Evolutionary conservation across 2,888 invertebrate species (phyloP), one percentile per base, ranked within the genome.

Genomic region (Caenorhabditis sp.): DNA sequence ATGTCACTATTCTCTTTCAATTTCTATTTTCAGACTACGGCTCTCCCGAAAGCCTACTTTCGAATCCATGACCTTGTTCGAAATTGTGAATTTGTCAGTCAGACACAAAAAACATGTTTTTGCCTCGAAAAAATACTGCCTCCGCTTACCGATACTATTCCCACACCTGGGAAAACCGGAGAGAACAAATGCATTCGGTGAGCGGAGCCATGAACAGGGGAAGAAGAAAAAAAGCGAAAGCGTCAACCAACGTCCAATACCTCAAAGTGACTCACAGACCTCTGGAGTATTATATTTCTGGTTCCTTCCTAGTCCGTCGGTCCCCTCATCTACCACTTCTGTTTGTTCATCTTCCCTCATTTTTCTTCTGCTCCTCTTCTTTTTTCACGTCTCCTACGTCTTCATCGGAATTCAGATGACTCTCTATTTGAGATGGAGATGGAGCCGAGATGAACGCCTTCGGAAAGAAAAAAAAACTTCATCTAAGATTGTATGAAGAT

Each of bases 251-350:
- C 49, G 59, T n/a, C 58, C 35, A 54, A 22, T 26, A 63, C 44
- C 66, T 49, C 47, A 58, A 58, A 58, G n/a, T 70, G 80, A 74
- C 51, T 74, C 80, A 72, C 28, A 41, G 63, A 51, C 59, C 47
- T 28, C 61, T 56, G 16, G 59, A 69, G 80, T 81, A 81, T 81
- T 81, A 81, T 81, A 74, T 81, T 81, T 74, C 80, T 56, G 35
- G 68, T 51, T 54, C 49, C 47, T 63, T 35, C 54, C 61, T 44
- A 41, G 35, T 38, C 61, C 22, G 41, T 22, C 22, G n/a, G 41
- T 61, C n/a, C 14, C 28, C 54, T 38, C n/a, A 44, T 59, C 51
- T n/a, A 14, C 49, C 49, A 26, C 31, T 22, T 70, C 69, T 73
- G 51, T 68, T 80, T 61, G 61, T 61, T 73, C 72, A 63, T 51